These are phyloP conservation scores for Neoitamus cyanurus DNA, from an alignment of 2,888 invertebrate genomes.

Conservation along the genomic window DNA sequence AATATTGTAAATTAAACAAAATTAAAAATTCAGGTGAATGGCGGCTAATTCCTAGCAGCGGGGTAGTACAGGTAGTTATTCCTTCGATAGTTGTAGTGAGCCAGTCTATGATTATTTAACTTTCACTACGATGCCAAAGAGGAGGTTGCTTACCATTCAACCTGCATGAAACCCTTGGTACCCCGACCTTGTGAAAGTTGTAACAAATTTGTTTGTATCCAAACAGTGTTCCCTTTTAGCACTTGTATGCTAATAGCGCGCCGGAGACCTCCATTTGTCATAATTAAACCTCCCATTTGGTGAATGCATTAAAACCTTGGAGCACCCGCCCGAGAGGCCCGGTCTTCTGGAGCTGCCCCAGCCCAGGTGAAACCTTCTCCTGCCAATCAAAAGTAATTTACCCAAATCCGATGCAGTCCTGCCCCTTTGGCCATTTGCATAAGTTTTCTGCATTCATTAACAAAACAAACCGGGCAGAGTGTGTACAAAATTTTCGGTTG, in stretches of 20 bases:
- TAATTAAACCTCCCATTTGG: background rate
- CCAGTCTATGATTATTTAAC: background rate
- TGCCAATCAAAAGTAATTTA: background rate
- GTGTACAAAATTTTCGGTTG: background rate
- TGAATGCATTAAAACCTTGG: background rate
- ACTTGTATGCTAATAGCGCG: background rate
- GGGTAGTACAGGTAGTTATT: no score
- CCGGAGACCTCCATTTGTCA: background rate
- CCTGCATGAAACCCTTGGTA: background rate
- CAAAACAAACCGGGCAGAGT: background rate
- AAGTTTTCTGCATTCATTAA: conserved; percentile 17
- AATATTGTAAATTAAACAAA: no score
- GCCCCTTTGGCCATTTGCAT: conserved; percentile 11
- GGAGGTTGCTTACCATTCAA: background rate
- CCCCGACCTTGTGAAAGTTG: background rate
- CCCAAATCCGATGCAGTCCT: conserved; percentile 16
- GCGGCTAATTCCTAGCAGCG: no score
- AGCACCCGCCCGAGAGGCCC: background rate
- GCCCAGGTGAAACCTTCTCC: background rate
- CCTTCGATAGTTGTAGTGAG: background rate
- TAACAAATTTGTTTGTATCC: background rate
- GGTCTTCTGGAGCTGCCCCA: background rate
- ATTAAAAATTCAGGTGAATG: no score
- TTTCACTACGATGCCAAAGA: background rate
- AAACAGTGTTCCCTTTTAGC: background rate